phyloP scores from a whole-genome alignment of 2,797 vertebrate species.

The Gymnopithys bicolor region DNA sequence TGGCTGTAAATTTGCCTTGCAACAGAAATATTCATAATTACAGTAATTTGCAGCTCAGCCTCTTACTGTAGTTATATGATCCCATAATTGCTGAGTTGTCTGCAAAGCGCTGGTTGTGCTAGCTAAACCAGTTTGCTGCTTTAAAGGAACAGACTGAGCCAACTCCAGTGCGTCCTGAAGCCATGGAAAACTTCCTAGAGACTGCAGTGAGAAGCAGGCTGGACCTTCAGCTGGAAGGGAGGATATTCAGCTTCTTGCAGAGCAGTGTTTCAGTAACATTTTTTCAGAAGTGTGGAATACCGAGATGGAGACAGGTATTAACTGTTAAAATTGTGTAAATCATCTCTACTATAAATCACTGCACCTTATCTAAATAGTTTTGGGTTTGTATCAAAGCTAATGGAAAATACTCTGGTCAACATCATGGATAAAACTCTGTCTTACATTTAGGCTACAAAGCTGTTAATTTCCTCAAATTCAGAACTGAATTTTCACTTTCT shows the following conservation, averaged over 20 bases:
- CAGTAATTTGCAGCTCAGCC: conserved; percentile 68
- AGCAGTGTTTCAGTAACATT: not conserved
- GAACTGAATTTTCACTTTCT: not conserved
- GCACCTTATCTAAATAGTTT: not conserved
- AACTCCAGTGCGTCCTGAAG: conserved; percentile 17
- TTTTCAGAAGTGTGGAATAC: not conserved
- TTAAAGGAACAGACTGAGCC: conserved; percentile 39
- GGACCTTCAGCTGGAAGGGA: not conserved
- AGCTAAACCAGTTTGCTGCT: conserved; percentile 67
- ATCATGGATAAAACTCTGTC: not conserved
- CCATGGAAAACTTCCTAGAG: conserved; percentile 47
- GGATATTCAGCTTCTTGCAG: not conserved
- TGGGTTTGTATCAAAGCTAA: not conserved
- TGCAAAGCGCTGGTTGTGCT: conserved; percentile 56
- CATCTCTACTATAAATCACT: not conserved
- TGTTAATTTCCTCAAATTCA: not conserved
- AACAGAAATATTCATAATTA: conserved; percentile 70
- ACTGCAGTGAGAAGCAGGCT: not conserved
- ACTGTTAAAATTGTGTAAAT: not conserved
- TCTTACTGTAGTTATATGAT: conserved; percentile 62
- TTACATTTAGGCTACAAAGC: not conserved
- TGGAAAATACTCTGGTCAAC: not conserved
- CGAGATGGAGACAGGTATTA: not conserved
- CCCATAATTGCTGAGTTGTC: conserved; percentile 59
- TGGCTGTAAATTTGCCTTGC: conserved; percentile 65